Evolutionary conservation across 2,797 vertebrate species (phyloP).

Genomic region (Agapornis canus): DNA sequence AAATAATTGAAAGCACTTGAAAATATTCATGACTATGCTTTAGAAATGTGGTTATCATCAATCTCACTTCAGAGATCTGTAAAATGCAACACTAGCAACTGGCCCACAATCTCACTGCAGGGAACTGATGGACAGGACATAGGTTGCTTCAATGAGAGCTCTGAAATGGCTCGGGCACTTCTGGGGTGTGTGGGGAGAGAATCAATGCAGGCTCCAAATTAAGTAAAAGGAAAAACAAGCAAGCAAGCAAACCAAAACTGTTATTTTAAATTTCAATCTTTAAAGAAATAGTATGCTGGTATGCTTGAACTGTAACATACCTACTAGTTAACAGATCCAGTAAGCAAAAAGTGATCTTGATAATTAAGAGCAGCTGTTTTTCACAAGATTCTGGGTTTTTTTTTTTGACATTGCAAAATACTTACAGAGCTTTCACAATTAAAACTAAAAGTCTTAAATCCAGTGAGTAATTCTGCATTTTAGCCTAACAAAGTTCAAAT

Average conservation of each 20-base stretch:
- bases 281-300: neutral
- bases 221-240: neutral
- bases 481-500: neutral
- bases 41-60: neutral
- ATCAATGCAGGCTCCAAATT: neutral
- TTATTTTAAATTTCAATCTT: neutral
- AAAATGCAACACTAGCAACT: neutral
- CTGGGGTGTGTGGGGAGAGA: neutral
- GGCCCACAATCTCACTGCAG: fast-evolving
- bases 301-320: neutral
- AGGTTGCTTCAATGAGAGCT: neutral
- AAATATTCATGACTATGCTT: neutral
- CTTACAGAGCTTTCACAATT: neutral
- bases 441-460: neutral
- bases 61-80: neutral
- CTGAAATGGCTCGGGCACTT: neutral
- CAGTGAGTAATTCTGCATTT: neutral
- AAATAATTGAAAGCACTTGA: neutral
- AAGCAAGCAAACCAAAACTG: neutral
- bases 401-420: neutral
- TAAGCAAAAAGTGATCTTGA: neutral
- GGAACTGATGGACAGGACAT: neutral
- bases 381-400: neutral
- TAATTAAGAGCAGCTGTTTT: neutral
- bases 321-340: neutral